Percentiles rank a stretch among this genome's conserved stretches.
These are phyloP conservation scores for Deilephila elpenor DNA, from an alignment of 2,888 invertebrate species.

Conservation along the genomic window DNA sequence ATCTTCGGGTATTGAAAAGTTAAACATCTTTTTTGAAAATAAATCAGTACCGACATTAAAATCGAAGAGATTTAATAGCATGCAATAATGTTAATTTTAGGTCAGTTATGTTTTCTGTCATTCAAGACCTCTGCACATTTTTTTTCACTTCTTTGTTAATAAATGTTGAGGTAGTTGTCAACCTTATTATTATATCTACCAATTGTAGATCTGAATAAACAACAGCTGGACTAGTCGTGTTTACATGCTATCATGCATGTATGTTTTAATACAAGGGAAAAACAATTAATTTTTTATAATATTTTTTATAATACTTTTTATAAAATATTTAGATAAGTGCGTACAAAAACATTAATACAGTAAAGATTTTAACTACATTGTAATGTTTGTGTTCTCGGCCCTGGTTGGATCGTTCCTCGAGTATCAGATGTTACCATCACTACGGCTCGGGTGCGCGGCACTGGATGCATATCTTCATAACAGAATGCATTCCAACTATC, in stretches of 20 bases:
- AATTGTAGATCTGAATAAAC: too few relatives aligned
- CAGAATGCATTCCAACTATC: constrained; percentile 23
- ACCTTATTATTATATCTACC: background rate
- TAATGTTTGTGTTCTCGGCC: background rate
- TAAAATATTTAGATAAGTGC: too few relatives aligned
- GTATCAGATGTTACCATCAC: constrained; percentile 6
- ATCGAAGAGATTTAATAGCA: background rate
- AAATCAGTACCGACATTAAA: background rate
- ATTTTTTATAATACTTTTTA: too few relatives aligned
- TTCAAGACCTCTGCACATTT: background rate
- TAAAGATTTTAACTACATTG: background rate
- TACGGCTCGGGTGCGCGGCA: background rate
- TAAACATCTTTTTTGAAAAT: background rate
- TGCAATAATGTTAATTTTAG: background rate
- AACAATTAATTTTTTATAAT: too few relatives aligned
- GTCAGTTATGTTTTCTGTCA: background rate
- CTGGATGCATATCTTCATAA: constrained; percentile 26
- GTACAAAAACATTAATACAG: too few relatives aligned
- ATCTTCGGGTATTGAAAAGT: constrained; percentile 8
- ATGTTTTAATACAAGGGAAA: too few relatives aligned
- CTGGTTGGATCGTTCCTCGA: background rate
- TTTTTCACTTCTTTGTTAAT: background rate
- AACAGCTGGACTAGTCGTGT: too few relatives aligned
- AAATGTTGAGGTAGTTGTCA: background rate
- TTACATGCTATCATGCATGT: too few relatives aligned